Conservation (phyloP, 2,113 vertebrate species). For the Cavia porcellus region DNA sequence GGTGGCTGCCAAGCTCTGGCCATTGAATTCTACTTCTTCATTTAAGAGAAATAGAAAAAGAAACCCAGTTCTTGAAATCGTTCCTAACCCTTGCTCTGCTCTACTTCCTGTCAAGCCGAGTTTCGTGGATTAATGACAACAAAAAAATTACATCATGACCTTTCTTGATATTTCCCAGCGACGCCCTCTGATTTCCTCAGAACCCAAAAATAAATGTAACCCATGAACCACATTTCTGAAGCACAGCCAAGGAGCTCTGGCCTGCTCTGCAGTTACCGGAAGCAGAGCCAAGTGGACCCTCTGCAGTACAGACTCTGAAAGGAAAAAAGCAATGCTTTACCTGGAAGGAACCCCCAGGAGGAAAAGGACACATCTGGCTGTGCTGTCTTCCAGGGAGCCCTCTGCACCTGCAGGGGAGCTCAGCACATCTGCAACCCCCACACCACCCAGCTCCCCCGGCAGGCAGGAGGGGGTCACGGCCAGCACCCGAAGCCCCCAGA, state of each 20-base stretch:
- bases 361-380: constrained; percentile 13
- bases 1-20: neutral
- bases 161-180: constrained; percentile 55
- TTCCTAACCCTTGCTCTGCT: neutral
- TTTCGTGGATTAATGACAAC: constrained; percentile 11
- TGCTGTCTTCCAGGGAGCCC: constrained; percentile 31
- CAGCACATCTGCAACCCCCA: neutral
- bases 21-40: neutral
- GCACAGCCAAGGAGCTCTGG: neutral
- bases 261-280: neutral
- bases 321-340: neutral
- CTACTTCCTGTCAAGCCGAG: neutral
- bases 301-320: neutral
- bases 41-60: neutral
- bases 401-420: neutral
- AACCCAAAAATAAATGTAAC: constrained; percentile 31
- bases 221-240: neutral
- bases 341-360: neutral
- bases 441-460: too few relatives aligned
- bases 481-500: neutral
- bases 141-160: constrained; percentile 25
- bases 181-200: neutral
- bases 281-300: neutral
- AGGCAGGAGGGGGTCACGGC: too few relatives aligned
- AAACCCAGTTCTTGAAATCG: neutral